phyloP scores from a whole-genome alignment of 2,888 invertebrate genomes.

The Hesperia comma region DNA sequence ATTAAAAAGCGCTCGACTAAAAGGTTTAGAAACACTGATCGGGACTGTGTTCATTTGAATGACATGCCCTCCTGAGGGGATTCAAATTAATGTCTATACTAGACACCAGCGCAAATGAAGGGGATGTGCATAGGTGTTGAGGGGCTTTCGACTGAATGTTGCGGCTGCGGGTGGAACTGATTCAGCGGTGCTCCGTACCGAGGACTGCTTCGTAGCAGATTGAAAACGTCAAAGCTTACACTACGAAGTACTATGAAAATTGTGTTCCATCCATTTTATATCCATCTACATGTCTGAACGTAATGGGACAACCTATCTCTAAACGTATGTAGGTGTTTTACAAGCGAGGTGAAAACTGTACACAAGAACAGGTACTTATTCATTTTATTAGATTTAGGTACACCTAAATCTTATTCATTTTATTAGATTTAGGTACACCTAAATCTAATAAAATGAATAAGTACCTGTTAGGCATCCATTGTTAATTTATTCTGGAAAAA shows the following conservation, averaged over 20 bases:
- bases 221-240: constrained; percentile 4
- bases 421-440: too few species aligned
- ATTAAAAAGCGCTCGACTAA: not conserved
- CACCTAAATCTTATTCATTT: too few species aligned
- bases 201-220: not conserved
- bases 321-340: too few species aligned
- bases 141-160: constrained; percentile 25
- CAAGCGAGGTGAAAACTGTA: too few species aligned
- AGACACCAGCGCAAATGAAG: constrained; percentile 32
- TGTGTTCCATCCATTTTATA: constrained; percentile 4
- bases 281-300: not conserved
- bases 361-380: too few species aligned
- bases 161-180: constrained; percentile 6
- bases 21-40: constrained; percentile 21
- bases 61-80: constrained; percentile 28
- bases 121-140: constrained; percentile 26
- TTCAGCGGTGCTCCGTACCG: constrained; percentile 9
- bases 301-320: not conserved
- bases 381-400: too few species aligned
- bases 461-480: too few species aligned
- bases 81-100: constrained; percentile 36
- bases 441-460: too few species aligned
- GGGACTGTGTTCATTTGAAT: constrained; percentile 34
- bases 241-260: not conserved
- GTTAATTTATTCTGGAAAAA: too few species aligned